Percentiles rank a stretch among this genome's conserved stretches.
These are phyloP conservation scores for Aphidius gifuensis DNA, from an alignment of 1,140 invertebrate genomes.

Conservation along the genomic window DNA sequence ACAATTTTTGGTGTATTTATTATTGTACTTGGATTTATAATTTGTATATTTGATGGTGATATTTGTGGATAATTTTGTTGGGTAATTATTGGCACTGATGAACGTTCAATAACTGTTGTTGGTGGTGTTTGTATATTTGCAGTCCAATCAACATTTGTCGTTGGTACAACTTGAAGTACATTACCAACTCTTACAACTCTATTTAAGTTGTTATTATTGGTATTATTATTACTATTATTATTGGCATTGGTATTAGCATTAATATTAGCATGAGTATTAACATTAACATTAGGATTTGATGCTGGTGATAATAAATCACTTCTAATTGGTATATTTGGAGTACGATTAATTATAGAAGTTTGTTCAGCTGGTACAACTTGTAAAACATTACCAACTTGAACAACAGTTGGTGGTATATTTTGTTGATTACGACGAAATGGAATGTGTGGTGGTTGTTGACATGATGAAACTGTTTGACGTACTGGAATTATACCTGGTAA, in stretches of 20 bases:
- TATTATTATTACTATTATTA: too few relatives aligned
- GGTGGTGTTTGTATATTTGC: slow-evolving; percentile 10
- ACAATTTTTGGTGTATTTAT: slow-evolving; percentile 32
- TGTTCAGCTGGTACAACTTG: slow-evolving; percentile 48
- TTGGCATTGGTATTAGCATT: too few relatives aligned
- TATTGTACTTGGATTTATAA: slow-evolving; percentile 37
- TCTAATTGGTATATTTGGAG: slow-evolving; percentile 18
- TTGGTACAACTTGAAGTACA: slow-evolving; percentile 57
- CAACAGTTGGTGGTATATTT: slow-evolving; percentile 39
- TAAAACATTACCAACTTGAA: slow-evolving; percentile 59
- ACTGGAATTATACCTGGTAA: slow-evolving; percentile 20
- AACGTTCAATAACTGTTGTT: slow-evolving; percentile 14
- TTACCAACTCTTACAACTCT: slow-evolving; percentile 56
- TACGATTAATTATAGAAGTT: background rate
- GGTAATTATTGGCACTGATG: slow-evolving; percentile 14
- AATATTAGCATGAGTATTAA: too few relatives aligned
- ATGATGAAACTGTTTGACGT: slow-evolving; percentile 29
- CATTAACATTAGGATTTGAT: background rate
- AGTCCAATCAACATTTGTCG: slow-evolving; percentile 44
- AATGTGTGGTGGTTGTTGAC: background rate
- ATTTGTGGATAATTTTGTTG: slow-evolving; percentile 21
- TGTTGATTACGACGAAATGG: slow-evolving; percentile 30
- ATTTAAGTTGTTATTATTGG: slow-evolving; percentile 29
- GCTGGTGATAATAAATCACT: slow-evolving; percentile 20
- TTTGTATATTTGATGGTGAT: slow-evolving; percentile 29